Base-by-base conservation (phyloP, 2,113 vertebrate species). In the Echinops telfairi region DNA sequence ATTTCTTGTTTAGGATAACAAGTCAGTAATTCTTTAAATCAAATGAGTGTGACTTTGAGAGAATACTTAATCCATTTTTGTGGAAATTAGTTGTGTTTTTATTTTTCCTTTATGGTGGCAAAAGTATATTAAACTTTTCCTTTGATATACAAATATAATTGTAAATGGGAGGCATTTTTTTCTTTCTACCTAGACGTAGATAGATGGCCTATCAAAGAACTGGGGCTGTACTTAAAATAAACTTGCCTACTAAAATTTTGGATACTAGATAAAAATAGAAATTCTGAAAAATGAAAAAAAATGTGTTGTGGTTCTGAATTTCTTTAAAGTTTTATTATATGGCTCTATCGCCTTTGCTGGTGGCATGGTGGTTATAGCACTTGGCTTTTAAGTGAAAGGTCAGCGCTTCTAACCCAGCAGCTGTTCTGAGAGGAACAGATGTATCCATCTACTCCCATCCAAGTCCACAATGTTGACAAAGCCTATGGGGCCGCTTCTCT, bases 1-100 rank as follows among this genome's bases (percentile, higher is more conserved):
- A 96, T 95, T 96, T 95, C 73, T 96, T 60, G 2, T 94, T 97
- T 94, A 91, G 82, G 70, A 25, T 95, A 96, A 97, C 83, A 95
- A 93, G 83, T 27, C 64, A 90, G 66, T 95, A 94, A 92, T 89
- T 97, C 38, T 85, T 94, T 92, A 89, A 93, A 93, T 95, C 22
- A 95, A 60, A 86, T 93, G 73, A 75, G 71, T 93, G 68, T 68
- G 93, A 25, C 58, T 95, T 92, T 93, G 76, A 95, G 53, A 89
- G 91, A 91, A 86, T 96, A 83, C 84, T 90, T 83, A 85, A 85
- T 78, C 33, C 94, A 62, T 92, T 92, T 94, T 79, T 96, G 57
- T 89, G 62, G 86, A 93, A 92, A 95, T 87, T 92, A 96, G 57
- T 43, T 82, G 25, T 95, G 58, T 77, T 60, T 62, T 95, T 29